These are phyloP conservation scores for Cyprinodon brontotheroides DNA, from an alignment of 2,113 vertebrate genomes.

Conservation along the genomic window DNA sequence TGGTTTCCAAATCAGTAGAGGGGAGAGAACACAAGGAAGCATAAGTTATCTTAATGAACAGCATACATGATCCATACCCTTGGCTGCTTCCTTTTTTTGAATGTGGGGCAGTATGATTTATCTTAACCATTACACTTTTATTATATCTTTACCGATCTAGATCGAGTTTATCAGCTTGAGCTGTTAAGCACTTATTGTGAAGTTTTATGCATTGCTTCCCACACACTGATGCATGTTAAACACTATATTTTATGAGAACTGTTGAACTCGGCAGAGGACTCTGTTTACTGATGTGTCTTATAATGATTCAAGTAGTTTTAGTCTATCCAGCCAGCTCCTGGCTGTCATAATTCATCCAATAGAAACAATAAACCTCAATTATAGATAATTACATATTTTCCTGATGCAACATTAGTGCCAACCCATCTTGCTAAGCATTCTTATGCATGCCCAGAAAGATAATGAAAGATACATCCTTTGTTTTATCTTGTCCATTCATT, in stretches of 20 bases:
- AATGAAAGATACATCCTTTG: neutral
- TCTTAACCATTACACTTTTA: neutral
- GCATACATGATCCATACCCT: neutral
- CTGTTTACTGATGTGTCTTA: neutral
- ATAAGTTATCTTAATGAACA: neutral
- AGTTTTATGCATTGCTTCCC: neutral
- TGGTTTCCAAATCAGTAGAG: neutral
- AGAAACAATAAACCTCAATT: neutral
- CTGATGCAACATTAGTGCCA: neutral
- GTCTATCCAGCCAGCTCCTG: no score
- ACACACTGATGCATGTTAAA: neutral
- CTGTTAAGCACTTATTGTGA: neutral
- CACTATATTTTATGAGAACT: neutral
- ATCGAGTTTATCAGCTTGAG: neutral
- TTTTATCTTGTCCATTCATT: no score
- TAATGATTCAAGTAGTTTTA: no score
- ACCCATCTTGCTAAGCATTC: neutral
- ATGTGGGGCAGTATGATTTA: neutral
- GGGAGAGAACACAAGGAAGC: neutral
- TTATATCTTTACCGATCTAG: neutral
- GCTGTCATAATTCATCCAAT: neutral
- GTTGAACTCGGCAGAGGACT: neutral
- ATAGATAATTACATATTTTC: neutral
- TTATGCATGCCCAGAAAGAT: neutral
- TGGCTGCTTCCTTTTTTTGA: neutral